These are phyloP conservation scores for Varanus salvator DNA, from an alignment of 2,113 vertebrate genomes.

Conservation along the genomic window DNA sequence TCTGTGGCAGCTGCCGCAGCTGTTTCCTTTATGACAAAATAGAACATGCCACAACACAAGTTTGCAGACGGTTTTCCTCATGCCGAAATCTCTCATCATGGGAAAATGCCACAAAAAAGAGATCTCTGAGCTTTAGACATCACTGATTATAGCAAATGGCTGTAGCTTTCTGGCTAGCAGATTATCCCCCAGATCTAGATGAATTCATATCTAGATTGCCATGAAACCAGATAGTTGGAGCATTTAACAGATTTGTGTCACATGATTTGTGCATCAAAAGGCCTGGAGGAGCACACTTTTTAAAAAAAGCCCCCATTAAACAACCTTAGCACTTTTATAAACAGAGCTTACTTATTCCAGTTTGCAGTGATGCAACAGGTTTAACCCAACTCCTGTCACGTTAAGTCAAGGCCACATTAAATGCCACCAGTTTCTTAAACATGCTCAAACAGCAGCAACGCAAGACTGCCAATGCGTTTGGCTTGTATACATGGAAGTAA, in stretches of 20 bases:
- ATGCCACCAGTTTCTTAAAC: background rate
- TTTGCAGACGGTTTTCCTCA: background rate
- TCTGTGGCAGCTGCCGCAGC: background rate
- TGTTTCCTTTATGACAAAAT: background rate
- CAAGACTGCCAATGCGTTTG: background rate
- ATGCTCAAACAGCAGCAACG: background rate
- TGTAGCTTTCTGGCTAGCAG: too few species aligned
- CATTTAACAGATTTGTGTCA: too few species aligned
- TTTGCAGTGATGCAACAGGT: too few species aligned
- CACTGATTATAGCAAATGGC: too few species aligned
- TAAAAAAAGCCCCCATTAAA: background rate
- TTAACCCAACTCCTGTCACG: too few species aligned
- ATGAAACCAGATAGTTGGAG: too few species aligned
- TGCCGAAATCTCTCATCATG: background rate
- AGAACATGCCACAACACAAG: background rate
- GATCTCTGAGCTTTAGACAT: too few species aligned
- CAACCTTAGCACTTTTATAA: background rate
- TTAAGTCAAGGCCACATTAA: background rate
- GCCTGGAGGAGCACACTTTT: background rate
- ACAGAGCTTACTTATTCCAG: background rate
- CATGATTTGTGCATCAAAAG: background rate
- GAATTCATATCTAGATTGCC: too few species aligned
- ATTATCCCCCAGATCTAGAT: too few species aligned
- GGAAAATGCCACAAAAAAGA: background rate
- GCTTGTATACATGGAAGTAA: background rate